phyloP scores from a whole-genome alignment of 37 sponge, comb jelly and placozoan genomes.

The Mnemiopsis leidyi region DNA sequence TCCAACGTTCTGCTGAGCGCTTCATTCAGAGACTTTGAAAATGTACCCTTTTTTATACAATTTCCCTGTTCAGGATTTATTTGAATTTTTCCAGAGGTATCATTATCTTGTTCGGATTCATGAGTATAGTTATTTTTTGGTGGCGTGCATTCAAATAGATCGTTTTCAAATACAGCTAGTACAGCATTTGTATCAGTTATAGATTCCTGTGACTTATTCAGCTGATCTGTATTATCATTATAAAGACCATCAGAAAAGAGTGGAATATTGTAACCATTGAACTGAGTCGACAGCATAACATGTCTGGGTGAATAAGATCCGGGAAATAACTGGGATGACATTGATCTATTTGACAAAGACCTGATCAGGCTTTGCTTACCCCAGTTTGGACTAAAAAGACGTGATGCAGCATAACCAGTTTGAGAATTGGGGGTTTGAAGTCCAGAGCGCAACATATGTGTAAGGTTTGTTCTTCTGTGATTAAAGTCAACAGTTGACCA shows the following conservation, averaged over 20 bases:
- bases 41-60: background rate
- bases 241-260: background rate
- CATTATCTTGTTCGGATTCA: background rate
- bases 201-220: background rate
- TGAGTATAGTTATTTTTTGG: background rate
- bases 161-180: background rate
- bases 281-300: conserved; percentile 52
- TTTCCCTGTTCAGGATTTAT: background rate
- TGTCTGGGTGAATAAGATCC: background rate
- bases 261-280: conserved; percentile 35
- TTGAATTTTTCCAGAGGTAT: background rate
- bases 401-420: background rate
- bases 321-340: background rate
- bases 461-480: background rate
- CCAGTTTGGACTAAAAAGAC: background rate
- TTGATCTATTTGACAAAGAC: background rate
- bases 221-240: background rate
- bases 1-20: background rate
- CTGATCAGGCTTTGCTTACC: background rate
- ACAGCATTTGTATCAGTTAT: background rate
- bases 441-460: background rate
- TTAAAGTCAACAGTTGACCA: background rate
- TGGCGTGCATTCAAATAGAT: background rate
- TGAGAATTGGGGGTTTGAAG: conserved; percentile 9
- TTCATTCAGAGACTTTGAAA: conserved; percentile 20